A percentile compares a stretch with the other conserved stretches of the same genome.
Evolutionary conservation across 2,888 invertebrate species (phyloP).

Genomic region (Cataglyphis livida): DNA sequence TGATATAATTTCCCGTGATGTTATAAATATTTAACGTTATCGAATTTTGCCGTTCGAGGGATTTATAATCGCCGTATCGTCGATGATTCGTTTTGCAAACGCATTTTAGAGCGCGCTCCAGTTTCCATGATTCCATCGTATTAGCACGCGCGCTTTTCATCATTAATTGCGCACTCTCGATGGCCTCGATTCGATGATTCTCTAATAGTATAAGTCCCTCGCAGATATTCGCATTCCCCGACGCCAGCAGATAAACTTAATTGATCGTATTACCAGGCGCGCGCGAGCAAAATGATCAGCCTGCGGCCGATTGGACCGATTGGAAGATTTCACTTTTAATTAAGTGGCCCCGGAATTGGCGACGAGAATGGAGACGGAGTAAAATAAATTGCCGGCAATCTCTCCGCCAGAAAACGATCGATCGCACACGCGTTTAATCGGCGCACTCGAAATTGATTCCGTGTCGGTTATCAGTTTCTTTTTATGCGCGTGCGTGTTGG

Average conservation of each 20-base stretch:
- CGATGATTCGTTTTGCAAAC: constrained; percentile 51
- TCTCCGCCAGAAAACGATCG: constrained; percentile 39
- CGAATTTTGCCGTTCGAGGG: constrained; percentile 62
- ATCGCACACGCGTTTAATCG: constrained; percentile 54
- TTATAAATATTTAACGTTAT: constrained; percentile 68
- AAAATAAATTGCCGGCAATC: constrained; percentile 61
- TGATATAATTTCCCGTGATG: constrained; percentile 44
- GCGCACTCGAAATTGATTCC: constrained; percentile 55
- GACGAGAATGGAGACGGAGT: constrained; percentile 36
- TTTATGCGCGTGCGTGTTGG: background rate
- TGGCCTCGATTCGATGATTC: constrained; percentile 61
- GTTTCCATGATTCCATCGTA: constrained; percentile 71
- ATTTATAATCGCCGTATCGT: constrained; percentile 70
- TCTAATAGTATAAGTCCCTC: constrained; percentile 62
- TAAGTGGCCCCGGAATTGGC: constrained; percentile 62
- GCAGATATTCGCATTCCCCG: constrained; percentile 25
- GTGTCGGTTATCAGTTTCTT: constrained; percentile 53
- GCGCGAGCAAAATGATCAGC: constrained; percentile 30
- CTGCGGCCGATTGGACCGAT: constrained; percentile 56
- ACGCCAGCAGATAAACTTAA: constrained; percentile 34
- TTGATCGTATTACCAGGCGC: constrained; percentile 31
- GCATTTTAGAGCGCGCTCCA: constrained; percentile 65
- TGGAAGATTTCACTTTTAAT: constrained; percentile 70
- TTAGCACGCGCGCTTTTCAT: constrained; percentile 61
- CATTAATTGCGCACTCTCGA: constrained; percentile 73